Percentiles rank a stretch among this genome's conserved stretches.
These are phyloP conservation scores for Oxystoma pomonae DNA, from an alignment of 2,888 invertebrate species.

Conservation along the genomic window DNA sequence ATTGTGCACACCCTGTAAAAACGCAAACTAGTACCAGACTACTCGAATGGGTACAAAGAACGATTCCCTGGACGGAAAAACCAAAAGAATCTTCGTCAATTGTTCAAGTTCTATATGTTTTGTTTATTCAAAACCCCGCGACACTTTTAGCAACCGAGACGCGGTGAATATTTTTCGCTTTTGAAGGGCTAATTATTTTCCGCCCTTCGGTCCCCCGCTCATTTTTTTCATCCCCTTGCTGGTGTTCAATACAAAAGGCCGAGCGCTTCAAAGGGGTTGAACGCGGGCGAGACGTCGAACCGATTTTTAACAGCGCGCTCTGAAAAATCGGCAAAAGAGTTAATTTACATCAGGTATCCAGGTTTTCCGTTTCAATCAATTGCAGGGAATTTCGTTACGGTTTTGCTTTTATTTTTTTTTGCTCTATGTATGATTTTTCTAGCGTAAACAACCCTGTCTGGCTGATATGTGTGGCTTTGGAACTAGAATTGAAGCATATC, in stretches of 20 bases:
- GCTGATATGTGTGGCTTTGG: too few species aligned
- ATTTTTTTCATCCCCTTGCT: background rate
- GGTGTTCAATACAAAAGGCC: slow-evolving; percentile 3
- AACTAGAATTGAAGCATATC: too few species aligned
- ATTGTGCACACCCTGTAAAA: too few species aligned
- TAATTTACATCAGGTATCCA: background rate
- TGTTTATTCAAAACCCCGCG: slow-evolving; percentile 5
- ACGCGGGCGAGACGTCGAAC: slow-evolving; percentile 14
- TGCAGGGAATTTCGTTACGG: background rate
- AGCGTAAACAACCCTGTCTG: background rate
- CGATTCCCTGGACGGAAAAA: too few species aligned
- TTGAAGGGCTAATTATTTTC: slow-evolving; percentile 24
- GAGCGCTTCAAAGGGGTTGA: slow-evolving; percentile 30
- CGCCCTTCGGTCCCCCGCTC: slow-evolving; percentile 12
- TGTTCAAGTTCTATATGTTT: background rate
- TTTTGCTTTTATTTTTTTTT: background rate
- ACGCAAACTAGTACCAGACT: too few species aligned
- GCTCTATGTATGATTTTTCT: background rate
- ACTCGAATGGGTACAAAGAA: too few species aligned
- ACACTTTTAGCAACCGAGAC: slow-evolving; percentile 19
- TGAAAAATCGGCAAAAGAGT: background rate
- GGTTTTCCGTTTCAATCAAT: background rate
- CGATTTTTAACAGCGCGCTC: background rate
- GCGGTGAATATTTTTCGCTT: slow-evolving; percentile 14
- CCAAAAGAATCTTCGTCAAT: too few species aligned